Percentiles rank a stretch among this genome's conserved stretches.
phyloP scores from a whole-genome alignment of 2,888 invertebrate species.

The Nomada fabriciana region DNA sequence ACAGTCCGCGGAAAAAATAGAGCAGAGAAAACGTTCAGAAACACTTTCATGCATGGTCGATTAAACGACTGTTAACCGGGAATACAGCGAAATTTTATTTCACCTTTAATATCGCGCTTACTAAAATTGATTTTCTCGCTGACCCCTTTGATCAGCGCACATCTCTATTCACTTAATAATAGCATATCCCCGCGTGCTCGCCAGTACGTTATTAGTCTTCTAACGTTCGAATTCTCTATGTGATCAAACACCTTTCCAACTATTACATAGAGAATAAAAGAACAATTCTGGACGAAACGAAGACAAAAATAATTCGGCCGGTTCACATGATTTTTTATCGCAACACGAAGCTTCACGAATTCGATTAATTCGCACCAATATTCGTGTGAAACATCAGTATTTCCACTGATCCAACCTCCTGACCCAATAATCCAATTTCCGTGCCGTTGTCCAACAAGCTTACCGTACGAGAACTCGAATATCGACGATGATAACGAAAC shows the following conservation, averaged over 20 bases:
- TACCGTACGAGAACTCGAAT: constrained; percentile 25
- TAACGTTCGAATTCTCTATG: constrained; percentile 20
- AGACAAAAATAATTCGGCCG: neutral
- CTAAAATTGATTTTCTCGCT: constrained; percentile 54
- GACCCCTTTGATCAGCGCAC: constrained; percentile 55
- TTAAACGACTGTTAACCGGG: constrained; percentile 23
- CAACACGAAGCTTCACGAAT: neutral
- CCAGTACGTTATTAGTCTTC: constrained; percentile 30
- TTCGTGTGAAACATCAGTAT: constrained; percentile 27
- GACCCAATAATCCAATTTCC: constrained; percentile 40
- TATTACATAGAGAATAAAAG: neutral
- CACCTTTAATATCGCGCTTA: constrained; percentile 34
- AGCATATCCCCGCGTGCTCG: constrained; percentile 48
- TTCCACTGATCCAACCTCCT: constrained; percentile 11
- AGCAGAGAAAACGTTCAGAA: neutral
- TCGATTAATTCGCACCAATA: neutral
- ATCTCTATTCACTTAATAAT: constrained; percentile 61
- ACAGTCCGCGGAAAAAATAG: constrained; percentile 12
- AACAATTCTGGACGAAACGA: neutral
- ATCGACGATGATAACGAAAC: constrained; percentile 4
- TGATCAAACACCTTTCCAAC: constrained; percentile 23
- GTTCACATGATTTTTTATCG: neutral
- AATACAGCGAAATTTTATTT: constrained; percentile 46
- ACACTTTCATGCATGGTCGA: neutral
- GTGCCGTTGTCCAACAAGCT: constrained; percentile 16